Base-by-base conservation (phyloP, 2,797 vertebrate species). In the Poeciliopsis presidionis region DNA sequence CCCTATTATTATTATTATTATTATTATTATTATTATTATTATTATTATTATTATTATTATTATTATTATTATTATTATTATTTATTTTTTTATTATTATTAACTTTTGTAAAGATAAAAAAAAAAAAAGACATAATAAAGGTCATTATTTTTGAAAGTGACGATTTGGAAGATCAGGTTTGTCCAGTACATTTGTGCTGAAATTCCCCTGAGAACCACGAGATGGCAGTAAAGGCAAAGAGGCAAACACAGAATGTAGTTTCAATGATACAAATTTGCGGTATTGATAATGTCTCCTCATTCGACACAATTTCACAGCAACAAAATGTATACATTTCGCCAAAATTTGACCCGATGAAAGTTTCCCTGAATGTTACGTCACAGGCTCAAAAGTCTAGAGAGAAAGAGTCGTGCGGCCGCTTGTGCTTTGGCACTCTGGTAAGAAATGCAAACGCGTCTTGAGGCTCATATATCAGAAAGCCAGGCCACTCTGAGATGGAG, bases 401-500 rank as follows among this genome's bases (percentile, higher is more conserved):
- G 2, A 12, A 74, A 5, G 67, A 41, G 63, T 72, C 2, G 4
- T 63, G 72, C 69, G 8, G 39, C 65, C 69, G 5, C 49, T 69
- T 84, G 25, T 30, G 28, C 25, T 75, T 80, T 71, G 61, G 43
- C 30, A 45, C 12, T 43, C 59, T 22, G 16, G 36, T 83, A 4
- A 46, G 36, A 75, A 30, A 51, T 57, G 39, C 61, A 77, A 30
- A 80, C 0, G 20, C 28, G 77, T 83, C 49, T 2, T 3, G 51
- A 45, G 74, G 70, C 74, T 87, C 79, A 72, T 74, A 75, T 25
- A 81, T 88, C 81, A 81, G 41, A 51, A 33, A 69, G 70, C 74
- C 72, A 77, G 74, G 49, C 36, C 53, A 0, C 41, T 30, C 69
- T 39, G 75, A 75, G 76, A 80, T 84, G 84, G 83, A 87, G 78